Conservation (phyloP, 2,113 vertebrate species). For the Onychostoma macrolepis region DNA sequence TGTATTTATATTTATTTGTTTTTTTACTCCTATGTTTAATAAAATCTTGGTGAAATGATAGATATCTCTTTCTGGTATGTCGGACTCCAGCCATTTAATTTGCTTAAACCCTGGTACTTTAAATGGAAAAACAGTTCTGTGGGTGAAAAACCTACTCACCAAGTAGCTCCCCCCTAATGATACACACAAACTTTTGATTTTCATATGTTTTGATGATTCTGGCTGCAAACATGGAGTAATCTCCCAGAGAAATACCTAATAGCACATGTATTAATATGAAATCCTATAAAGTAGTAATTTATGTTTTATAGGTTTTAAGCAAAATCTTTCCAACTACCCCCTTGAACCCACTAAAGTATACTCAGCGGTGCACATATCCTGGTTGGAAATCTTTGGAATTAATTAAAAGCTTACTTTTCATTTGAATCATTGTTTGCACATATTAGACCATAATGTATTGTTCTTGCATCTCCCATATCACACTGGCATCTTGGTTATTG, state of each 20-base stretch:
- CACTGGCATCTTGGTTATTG: slow-evolving; percentile 19
- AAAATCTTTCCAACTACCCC: neutral
- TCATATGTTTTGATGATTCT: neutral
- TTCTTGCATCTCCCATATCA: neutral
- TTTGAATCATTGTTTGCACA: neutral
- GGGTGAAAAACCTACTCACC: neutral
- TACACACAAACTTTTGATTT: neutral
- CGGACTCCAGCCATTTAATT: neutral
- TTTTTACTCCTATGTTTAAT: neutral
- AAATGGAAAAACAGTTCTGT: neutral
- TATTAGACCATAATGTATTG: neutral
- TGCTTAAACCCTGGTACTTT: too few relatives aligned
- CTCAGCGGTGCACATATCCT: neutral
- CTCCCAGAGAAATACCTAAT: neutral
- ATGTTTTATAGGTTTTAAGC: neutral
- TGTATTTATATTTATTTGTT: too few relatives aligned
- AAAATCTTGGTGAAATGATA: neutral
- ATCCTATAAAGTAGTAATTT: neutral
- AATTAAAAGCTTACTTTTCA: neutral
- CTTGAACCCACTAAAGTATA: neutral
- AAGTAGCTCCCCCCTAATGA: neutral
- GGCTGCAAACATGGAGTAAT: neutral
- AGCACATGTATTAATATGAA: neutral
- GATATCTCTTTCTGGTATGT: neutral
- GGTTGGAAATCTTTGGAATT: neutral